Evolutionary conservation across 1,140 invertebrate genomes (phyloP), one percentile per base, ranked within the genome.

Genomic region (Leptinotarsa lineolata): DNA sequence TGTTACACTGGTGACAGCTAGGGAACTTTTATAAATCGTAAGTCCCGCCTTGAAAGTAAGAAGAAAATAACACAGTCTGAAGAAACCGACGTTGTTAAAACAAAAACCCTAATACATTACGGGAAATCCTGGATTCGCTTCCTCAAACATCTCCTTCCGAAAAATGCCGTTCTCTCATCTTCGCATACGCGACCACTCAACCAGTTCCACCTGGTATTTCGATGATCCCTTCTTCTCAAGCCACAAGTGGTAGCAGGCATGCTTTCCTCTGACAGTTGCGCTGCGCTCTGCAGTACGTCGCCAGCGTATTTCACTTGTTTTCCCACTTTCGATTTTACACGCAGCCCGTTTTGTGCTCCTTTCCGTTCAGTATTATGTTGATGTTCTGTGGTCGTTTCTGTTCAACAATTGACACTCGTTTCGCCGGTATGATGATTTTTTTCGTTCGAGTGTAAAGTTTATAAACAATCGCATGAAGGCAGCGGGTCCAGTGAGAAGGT

Each of bases 231-330:
- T 74, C 68, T 66, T 58, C 68, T 48, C 70, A 70, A 71, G 65
- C 74, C 65, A 75, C 74, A 75, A 75, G 74, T 75, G 74, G 74
- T 69, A 75, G 74, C 68, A 68, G 70, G 70, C 66, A 60, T 75
- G 74, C 74, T 66, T 72, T 72, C 64, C 44, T 59, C 63, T 72
- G 63, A 74, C 70, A 75, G 74, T 75, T 72, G 74, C 74, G 74
- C 67, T 68, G 64, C 74, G 70, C 67, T 30, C 58, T 46, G 20
- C 72, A 39, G 44, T 64, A 18, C 39, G 13, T 61, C 65, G 64
- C 44, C n/a, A 24, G 20, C 39, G 61, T 13, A 39, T 48, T 72
- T 64, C 44, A 46, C 70, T 45, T 45, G 70, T 60, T 71, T 63
- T 63, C 70, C 59, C 61, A 67, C 48, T 72, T 72, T 72, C 63